Base-by-base conservation (phyloP, 2,888 invertebrate genomes). In the Galeopsomyia nigrocyanea region DNA sequence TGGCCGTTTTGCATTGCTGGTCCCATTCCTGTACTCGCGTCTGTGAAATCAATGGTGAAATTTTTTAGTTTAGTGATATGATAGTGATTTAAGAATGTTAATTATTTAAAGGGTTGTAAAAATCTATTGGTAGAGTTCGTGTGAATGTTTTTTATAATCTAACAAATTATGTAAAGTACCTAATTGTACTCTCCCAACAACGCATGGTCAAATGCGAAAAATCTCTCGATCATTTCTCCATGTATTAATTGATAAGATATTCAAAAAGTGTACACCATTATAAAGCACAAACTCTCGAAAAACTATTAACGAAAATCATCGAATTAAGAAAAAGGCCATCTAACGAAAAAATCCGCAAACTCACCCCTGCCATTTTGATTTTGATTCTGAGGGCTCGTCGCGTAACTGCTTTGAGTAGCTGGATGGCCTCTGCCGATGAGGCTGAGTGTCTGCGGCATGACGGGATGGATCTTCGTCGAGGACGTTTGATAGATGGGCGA, bases 401-500 rank as follows among this genome's bases (percentile, higher is more conserved):
- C 46, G 65, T 76, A 74, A 49, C 74, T 26, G 26, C 26, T 69
- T 70, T 76, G 72, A 66, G 71, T n/a, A 6, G 69, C 58, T 10
- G 39, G 74, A 56, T 51, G 76, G 6, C 84, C 84, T n/a, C 85
- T 81, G 13, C 86, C 82, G 46, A 86, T 83, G 14, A 86, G 76
- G 73, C 87, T 87, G 68, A 93, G 89, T 39, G 92, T 93, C 86
- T 93, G 93, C 62, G 93, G 93, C 87, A 93, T 93, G 76, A 93
- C 93, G 62, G 93, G 93, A 87, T 93, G 93, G 75, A 94, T 92
- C 88, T 93, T 93, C 80, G 93, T 93, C 80, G 93, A 93, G 70
- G 93, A 93, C 76, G 93, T 93, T 87, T 93, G 93, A 88, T 93
- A 93, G 79, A 94, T 92, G 82, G 92, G 92, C 80, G 93, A 93